These are phyloP conservation scores for Drosophila ironensis DNA, from an alignment of 1,140 invertebrate genomes.

Conservation along the genomic window DNA sequence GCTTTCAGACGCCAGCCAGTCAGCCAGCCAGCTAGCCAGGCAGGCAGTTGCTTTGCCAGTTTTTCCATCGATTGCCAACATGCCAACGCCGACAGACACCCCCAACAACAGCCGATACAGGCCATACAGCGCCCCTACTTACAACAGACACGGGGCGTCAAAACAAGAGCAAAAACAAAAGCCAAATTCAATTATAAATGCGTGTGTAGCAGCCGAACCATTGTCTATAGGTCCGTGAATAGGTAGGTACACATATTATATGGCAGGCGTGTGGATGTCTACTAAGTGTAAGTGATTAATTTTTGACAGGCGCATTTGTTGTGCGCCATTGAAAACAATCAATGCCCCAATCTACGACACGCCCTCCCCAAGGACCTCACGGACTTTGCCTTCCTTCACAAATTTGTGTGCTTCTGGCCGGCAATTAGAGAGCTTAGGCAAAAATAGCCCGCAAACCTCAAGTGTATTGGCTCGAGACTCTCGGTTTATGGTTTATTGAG, in stretches of 20 bases:
- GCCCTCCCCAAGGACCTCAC: constrained; percentile 28
- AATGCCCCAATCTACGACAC: constrained; percentile 71
- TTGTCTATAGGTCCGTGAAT: constrained; percentile 50
- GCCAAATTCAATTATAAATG: constrained; percentile 79
- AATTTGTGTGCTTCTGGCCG: constrained; percentile 2
- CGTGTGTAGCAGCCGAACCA: constrained; percentile 66
- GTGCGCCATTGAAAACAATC: constrained; percentile 76
- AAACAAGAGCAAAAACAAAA: constrained; percentile 63
- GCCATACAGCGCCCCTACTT: no score
- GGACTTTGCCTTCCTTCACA: no score
- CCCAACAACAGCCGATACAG: no score
- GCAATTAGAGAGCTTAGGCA: constrained; percentile 33
- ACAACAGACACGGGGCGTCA: constrained; percentile 52
- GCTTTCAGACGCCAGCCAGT: constrained; percentile 67
- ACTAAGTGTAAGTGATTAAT: constrained; percentile 79
- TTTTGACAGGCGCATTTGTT: constrained; percentile 76
- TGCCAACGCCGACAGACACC: constrained; percentile 59
- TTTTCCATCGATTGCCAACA: constrained; percentile 65
- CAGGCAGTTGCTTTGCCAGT: no score
- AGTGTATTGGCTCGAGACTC: constrained; percentile 27
- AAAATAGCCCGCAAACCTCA: constrained; percentile 24
- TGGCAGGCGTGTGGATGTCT: constrained; percentile 7
- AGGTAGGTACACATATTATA: neutral
- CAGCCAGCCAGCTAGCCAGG: no score
- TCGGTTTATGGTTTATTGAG: constrained; percentile 24